Evolutionary conservation across 2,113 vertebrate species (phyloP).

Genomic region (Ranitomeya imitator): DNA sequence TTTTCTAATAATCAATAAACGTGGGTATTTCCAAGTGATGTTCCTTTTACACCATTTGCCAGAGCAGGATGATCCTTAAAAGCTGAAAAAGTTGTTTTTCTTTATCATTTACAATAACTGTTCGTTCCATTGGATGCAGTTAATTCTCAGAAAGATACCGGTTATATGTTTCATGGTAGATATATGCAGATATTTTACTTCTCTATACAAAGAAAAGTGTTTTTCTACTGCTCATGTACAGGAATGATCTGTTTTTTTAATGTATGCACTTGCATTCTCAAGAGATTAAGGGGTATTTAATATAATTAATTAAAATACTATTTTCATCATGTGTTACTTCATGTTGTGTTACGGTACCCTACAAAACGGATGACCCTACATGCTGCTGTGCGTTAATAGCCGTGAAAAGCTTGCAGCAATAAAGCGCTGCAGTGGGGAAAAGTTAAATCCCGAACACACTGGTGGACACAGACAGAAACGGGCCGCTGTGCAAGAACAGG

Average conservation of each 20-base stretch:
- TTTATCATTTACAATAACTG: background rate
- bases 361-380: no score
- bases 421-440: no score
- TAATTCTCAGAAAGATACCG: background rate
- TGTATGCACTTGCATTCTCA: fast-evolving
- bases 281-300: background rate
- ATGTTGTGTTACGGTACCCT: background rate
- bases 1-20: constrained; percentile 41
- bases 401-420: no score
- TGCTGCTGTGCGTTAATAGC: no score
- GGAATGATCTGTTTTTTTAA: background rate
- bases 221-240: background rate
- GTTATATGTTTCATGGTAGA: background rate
- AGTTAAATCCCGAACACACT: no score
- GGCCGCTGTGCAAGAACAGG: no score
- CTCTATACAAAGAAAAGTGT: background rate
- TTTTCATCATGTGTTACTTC: no score
- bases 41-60: constrained; percentile 19
- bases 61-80: background rate
- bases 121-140: background rate
- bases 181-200: background rate
- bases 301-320: background rate
- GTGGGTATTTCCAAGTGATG: background rate
- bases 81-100: background rate
- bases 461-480: no score